Conservation (phyloP, 2,113 vertebrate genomes). For the Ornithorhynchus anatinus region DNA sequence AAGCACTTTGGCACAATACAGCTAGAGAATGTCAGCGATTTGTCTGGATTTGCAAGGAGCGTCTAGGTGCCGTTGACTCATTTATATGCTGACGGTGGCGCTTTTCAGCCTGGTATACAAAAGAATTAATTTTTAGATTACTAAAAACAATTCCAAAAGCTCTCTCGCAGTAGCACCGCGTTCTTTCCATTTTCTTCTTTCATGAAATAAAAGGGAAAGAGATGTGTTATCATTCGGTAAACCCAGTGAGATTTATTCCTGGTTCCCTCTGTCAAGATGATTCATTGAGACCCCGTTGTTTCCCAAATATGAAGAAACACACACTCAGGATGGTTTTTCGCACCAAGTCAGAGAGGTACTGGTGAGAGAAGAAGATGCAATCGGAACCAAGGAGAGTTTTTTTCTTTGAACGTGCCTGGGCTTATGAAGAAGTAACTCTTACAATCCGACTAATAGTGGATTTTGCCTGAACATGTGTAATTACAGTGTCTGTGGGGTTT, state of each 20-base stretch:
- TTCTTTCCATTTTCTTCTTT: not conserved
- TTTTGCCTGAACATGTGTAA: slow-evolving; percentile 44
- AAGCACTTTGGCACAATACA: no score
- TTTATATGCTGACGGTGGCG: no score
- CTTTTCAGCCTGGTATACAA: no score
- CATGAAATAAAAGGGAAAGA: not conserved
- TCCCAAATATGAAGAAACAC: slow-evolving; percentile 29
- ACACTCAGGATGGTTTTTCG: not conserved
- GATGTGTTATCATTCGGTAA: not conserved
- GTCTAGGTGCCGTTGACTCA: no score
- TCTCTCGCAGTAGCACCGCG: not conserved
- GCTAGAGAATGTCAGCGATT: no score
- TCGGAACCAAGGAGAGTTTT: not conserved
- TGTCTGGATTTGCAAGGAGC: no score
- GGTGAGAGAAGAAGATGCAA: not conserved
- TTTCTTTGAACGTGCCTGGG: not conserved
- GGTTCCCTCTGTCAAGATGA: slow-evolving; percentile 25
- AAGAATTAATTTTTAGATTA: no score
- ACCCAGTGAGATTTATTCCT: slow-evolving; percentile 13
- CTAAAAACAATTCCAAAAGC: no score
- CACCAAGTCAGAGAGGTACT: not conserved
- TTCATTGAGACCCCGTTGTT: slow-evolving; percentile 5
- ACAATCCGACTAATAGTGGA: slow-evolving; percentile 10
- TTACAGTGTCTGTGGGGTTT: slow-evolving; percentile 46
- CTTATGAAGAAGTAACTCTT: not conserved